These are phyloP conservation scores for Lochmaea capreae DNA, from an alignment of 2,888 invertebrate genomes.

Conservation along the genomic window DNA sequence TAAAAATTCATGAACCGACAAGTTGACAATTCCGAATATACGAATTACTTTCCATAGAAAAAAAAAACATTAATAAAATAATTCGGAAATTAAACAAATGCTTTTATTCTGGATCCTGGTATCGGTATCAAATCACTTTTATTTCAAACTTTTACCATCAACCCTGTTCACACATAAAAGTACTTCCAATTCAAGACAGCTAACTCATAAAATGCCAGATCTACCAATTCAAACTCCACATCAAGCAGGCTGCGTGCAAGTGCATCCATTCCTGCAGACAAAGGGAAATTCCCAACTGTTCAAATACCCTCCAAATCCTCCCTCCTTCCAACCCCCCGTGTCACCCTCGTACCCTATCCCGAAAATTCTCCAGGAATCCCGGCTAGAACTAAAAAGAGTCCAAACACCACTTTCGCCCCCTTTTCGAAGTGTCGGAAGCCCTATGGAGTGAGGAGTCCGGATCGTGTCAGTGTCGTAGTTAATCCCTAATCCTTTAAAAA, in stretches of 20 bases:
- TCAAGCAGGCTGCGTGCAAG: conserved; percentile 36
- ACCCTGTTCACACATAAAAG: conserved; percentile 29
- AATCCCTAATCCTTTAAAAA: conserved; percentile 9
- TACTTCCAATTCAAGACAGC: conserved; percentile 35
- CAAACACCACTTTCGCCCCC: conserved; percentile 33
- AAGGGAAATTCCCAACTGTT: conserved; percentile 38
- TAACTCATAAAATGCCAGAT: conserved; percentile 32
- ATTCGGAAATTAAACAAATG: too few relatives aligned
- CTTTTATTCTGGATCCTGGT: background rate
- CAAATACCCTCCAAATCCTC: conserved; percentile 30
- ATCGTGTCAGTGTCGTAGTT: conserved; percentile 24
- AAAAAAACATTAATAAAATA: too few relatives aligned
- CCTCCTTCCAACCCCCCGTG: conserved; percentile 16
- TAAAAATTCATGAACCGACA: too few relatives aligned
- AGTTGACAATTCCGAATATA: too few relatives aligned
- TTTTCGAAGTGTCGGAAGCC: conserved; percentile 19
- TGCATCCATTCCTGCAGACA: conserved; percentile 37
- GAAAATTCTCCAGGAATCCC: conserved; percentile 36
- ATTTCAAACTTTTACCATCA: background rate
- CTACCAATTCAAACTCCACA: conserved; percentile 35
- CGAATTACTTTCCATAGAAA: too few relatives aligned
- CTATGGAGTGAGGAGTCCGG: conserved; percentile 14
- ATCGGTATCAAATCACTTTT: background rate
- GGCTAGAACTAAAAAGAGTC: conserved; percentile 37
- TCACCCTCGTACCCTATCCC: conserved; percentile 17